Evolutionary conservation across 30 jellyfish, hydroid and myxozoan genomes (phyloP), one percentile per base, ranked within the genome.

Genomic region (Morbakka virulenta): DNA sequence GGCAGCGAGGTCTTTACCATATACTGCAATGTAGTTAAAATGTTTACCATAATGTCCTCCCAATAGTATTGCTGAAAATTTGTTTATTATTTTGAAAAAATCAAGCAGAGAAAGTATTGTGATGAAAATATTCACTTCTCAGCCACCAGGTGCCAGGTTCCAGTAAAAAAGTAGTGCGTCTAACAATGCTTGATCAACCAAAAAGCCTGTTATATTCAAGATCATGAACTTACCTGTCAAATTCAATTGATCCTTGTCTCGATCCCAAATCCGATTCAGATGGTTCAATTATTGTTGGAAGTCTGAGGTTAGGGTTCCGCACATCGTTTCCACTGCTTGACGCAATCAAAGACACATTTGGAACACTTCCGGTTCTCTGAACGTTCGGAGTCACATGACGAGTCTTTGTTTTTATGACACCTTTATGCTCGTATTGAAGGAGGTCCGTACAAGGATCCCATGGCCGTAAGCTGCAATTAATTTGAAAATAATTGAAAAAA

Each of bases 361-460:
- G 65, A 1, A 79, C 57, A 74, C 98, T 92, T 47, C 79, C 72
- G 64, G 94, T 81, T 11, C 95, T 82, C 35, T 77, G 80, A 26
- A 92, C 96, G 14, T 74, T 52, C n/a, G 98, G 95, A 2, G 95
- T 86, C 13, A 65, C 79, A 49, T 79, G 98, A 0, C 95, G 84
- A 1, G 96, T 84, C 69, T 80, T 89, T 12, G 98, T 85, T 65
- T 77, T 85, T 30, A 92, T 71, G 30, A 92, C 76, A 1, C 98
- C 96, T 26, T 85, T 57, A 48, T 74, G 81, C 72, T 92, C 98
- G 85, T 76, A 92, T 30, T 92, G 98, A 20, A 67, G n/a, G 36
- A 85, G 67, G 64, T 92, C 98, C 14, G 94, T 86, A 73, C 86
- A 89, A 2, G 89, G 96, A 33, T 92, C 98, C 98, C 98, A 92